These are phyloP conservation scores for Nephrotoma flavescens DNA, from an alignment of 2,888 invertebrate genomes.

Conservation along the genomic window DNA sequence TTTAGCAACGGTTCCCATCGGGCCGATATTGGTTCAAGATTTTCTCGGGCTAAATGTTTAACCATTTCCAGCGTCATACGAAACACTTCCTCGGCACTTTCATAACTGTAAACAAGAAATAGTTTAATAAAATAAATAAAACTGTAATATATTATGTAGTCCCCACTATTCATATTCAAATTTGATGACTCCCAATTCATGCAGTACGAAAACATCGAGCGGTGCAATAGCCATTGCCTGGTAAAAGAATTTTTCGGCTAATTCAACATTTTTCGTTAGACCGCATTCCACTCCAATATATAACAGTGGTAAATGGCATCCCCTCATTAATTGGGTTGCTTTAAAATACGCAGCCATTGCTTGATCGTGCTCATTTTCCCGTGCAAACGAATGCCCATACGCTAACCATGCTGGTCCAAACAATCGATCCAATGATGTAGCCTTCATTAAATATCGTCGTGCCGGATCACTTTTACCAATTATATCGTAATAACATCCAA, in stretches of 20 bases:
- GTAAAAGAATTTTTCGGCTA: constrained; percentile 84
- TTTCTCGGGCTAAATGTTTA: constrained; percentile 39
- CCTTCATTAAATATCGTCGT: constrained; percentile 75
- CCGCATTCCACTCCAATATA: constrained; percentile 97
- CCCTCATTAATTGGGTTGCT: constrained; percentile 91
- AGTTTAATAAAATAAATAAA: background rate
- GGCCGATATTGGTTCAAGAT: constrained; percentile 41
- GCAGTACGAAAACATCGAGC: constrained; percentile 80
- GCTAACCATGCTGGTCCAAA: constrained; percentile 97
- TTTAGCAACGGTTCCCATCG: constrained; percentile 83
- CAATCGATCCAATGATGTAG: constrained; percentile 74
- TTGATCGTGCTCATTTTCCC: constrained; percentile 94
- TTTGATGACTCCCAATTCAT: constrained; percentile 91
- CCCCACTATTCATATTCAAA: constrained; percentile 71
- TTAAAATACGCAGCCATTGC: constrained; percentile 99
- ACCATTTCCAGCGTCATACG: constrained; percentile 54
- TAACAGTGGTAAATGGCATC: constrained; percentile 86
- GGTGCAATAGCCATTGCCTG: constrained; percentile 73
- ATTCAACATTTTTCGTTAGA: constrained; percentile 75
- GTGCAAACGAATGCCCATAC: constrained; percentile 95
- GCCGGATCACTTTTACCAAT: constrained; percentile 86
- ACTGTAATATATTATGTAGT: constrained; percentile 11
- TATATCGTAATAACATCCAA: constrained; percentile 91
- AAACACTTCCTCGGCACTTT: constrained; percentile 56
- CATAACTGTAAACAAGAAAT: constrained; percentile 35